Conservation (phyloP, 2,113 vertebrate genomes). For the Chrysemys picta region DNA sequence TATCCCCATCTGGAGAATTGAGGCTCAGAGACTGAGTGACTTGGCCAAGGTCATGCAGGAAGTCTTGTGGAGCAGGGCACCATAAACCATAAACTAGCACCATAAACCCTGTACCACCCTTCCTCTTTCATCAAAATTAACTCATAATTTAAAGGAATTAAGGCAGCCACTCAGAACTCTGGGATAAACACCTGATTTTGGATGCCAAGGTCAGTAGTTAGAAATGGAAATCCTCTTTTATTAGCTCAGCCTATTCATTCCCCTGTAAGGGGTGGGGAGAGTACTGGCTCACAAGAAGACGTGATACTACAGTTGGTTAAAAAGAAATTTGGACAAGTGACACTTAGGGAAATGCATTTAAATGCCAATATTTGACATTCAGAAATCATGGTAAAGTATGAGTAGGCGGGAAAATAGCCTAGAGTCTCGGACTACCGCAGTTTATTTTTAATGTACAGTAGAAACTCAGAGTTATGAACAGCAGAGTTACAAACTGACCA, state of each 20-base stretch:
- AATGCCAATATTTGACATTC: not conserved
- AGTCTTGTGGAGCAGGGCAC: not conserved
- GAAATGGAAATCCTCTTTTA: fast-evolving
- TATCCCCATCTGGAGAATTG: not conserved
- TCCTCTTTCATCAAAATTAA: not conserved
- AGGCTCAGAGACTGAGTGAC: not conserved
- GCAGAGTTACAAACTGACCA: no score
- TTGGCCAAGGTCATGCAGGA: not conserved
- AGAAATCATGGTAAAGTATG: not conserved
- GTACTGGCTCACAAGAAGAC: not conserved
- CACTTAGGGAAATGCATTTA: not conserved
- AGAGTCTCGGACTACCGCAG: not conserved
- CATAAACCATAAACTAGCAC: not conserved
- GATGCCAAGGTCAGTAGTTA: fast-evolving
- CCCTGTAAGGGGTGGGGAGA: not conserved
- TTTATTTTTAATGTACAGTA: not conserved
- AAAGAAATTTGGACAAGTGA: not conserved
- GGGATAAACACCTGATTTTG: not conserved
- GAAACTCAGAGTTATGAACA: no score
- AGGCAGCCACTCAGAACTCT: not conserved
- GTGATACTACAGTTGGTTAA: not conserved
- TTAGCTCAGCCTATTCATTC: not conserved
- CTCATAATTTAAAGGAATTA: not conserved
- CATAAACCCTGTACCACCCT: not conserved
- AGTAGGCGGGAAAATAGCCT: not conserved